Base-by-base conservation (phyloP, 2,888 invertebrate genomes). In the Caenorhabditis plicata region DNA sequence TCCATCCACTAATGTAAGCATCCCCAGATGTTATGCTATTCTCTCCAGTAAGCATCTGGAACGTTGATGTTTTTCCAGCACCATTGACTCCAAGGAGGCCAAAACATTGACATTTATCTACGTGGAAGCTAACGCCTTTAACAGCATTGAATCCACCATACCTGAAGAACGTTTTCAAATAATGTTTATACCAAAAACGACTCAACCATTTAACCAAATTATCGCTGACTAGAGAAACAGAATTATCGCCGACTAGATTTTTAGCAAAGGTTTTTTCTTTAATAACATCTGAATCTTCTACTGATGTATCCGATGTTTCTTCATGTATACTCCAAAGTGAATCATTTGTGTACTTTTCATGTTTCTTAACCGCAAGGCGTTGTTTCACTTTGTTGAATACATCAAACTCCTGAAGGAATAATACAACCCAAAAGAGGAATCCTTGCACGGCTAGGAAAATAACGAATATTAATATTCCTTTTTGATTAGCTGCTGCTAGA, bases 11-110 rank as follows among this genome's bases (percentile, higher is more conserved):
- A 3, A 77, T 62, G 38, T 44, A 69, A 3, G 77, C 75, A 36
- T 74, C 73, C 32, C 77, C 77, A 19, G 53, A 63, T 15, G 69
- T 51, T 13, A 75, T 61, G 26, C 57, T 31, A 26, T 73, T 77
- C 50, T 77, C 77, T 26, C 75, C 76, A 13, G 73, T 74, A 8
- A 75, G 36, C 71, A 72, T 70, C 31, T 57, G 73, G 71, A 76
- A 76, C 11, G 75, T 75, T 8, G 71, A 69, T n/a, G 76, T 76
- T 51, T 76, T 76, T 42, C 76, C 76, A 26, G 76, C 76, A 2
- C 74, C 74, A 44, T 75, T 75, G n/a, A 75, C 74, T 45, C 74
- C 76, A 0, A 76, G 52, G 7, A 76, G 49, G 9, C 76, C 76
- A 45, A 76, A 76, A 45, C 75, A 75, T 36, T 73, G 68, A 11